Evolutionary conservation across 1,140 invertebrate genomes (phyloP).

Genomic region (Parasteatoda tepidariorum): DNA sequence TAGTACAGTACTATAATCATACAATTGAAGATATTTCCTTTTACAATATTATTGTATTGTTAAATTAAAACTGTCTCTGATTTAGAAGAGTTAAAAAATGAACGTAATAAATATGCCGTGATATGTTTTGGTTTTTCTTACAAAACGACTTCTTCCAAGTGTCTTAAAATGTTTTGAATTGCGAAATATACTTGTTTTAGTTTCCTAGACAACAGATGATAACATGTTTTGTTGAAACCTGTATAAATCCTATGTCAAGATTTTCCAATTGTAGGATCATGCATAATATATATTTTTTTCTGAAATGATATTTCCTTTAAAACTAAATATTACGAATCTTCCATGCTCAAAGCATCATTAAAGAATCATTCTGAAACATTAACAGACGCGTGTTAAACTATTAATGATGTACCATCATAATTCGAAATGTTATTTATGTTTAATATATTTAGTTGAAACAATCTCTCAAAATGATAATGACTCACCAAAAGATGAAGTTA

Average conservation of each 20-base stretch:
- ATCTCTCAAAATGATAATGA: too few species aligned
- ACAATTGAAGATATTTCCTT: background rate
- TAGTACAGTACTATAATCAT: slow-evolving; percentile 14
- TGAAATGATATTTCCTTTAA: background rate
- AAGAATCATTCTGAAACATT: too few species aligned
- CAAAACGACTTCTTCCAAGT: background rate
- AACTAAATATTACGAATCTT: background rate
- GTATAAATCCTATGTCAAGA: background rate
- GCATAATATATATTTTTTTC: background rate
- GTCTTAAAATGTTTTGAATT: background rate
- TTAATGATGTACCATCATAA: too few species aligned
- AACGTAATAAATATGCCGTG: background rate
- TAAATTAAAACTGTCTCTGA: background rate
- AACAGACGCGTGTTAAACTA: too few species aligned
- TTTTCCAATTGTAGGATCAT: background rate
- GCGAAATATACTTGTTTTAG: background rate
- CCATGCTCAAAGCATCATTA: background rate
- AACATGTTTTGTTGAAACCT: slow-evolving; percentile 13
- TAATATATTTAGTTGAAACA: too few species aligned
- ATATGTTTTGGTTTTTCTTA: background rate
- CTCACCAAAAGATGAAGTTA: too few species aligned
- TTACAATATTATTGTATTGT: slow-evolving; percentile 14
- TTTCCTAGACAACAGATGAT: slow-evolving; percentile 7
- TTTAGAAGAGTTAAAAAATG: background rate
- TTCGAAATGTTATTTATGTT: too few species aligned